phyloP scores from a whole-genome alignment of 2,113 vertebrate genomes.

The Tachysurus vachellii region DNA sequence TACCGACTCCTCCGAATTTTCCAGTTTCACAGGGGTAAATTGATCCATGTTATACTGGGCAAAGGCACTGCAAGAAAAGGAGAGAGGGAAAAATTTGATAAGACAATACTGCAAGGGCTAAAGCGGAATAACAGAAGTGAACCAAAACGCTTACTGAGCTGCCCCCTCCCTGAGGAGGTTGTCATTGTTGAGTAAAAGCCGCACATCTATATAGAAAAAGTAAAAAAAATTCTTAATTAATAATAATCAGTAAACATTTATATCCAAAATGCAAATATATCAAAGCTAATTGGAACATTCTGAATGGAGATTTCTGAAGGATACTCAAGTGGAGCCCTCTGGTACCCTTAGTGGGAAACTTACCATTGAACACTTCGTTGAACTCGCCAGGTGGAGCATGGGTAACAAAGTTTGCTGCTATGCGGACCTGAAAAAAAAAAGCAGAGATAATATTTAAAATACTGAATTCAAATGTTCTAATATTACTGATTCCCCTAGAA shows the following conservation, averaged over 20 bases:
- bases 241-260: too few relatives aligned
- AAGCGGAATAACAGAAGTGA: neutral
- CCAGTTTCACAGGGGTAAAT: constrained; percentile 95
- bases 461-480: neutral
- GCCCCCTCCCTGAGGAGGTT: constrained; percentile 98
- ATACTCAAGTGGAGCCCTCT: neutral
- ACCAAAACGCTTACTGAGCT: constrained; percentile 72
- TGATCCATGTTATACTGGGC: constrained; percentile 99
- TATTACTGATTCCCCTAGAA: neutral
- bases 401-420: constrained; percentile 96
- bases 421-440: constrained; percentile 81
- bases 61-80: constrained; percentile 82
- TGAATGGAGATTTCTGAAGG: neutral
- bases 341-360: constrained; percentile 57
- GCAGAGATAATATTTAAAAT: neutral
- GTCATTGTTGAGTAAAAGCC: constrained; percentile 96
- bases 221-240: neutral
- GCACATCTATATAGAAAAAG: constrained; percentile 82
- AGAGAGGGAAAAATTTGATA: neutral
- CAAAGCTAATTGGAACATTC: neutral
- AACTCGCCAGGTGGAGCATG: constrained; percentile 97
- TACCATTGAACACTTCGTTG: constrained; percentile 98
- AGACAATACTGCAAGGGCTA: neutral
- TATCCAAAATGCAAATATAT: neutral
- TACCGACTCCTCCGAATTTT: constrained; percentile 96